Base-by-base conservation (phyloP, 2,888 invertebrate genomes). In the Argyresthia goedartella region DNA sequence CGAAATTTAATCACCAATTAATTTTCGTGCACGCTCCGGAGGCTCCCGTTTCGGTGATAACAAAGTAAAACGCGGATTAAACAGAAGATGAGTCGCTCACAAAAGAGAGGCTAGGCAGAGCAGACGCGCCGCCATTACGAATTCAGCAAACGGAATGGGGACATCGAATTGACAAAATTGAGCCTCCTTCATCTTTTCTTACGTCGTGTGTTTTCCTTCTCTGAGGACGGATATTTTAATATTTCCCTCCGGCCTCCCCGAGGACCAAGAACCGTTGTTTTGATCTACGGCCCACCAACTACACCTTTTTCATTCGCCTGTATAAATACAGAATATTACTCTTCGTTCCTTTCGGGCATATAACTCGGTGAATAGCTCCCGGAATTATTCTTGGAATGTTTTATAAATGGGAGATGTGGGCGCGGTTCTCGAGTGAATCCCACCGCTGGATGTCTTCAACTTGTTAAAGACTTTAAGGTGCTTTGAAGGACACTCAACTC, bases 91-190 rank as follows among this genome's bases (percentile, higher is more conserved):
- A 65, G 66, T 63, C 69, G 73, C 75, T 76, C 76, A 74, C 72
- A 67, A 66, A 67, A 65, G 66, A 63, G 61, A 66, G 65, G 75
- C 36, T 47, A 13, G 47, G 33, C 47, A 16, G 36, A 49, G 44
- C 13, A 1, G 44, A 8, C 76, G 76, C 67, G 63, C 65, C 71
- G 69, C 73, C 70, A 79, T 82, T 84, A 81, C 67, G 81, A 69
- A 85, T 85, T 85, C 85, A 76, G 71, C 70, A 68, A 79, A 79
- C 82, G 84, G 77, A 82, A 78, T 73, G 76, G 73, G 80, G 78
- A 82, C 82, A 81, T 77, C 75, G 81, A 76, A 79, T 81, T 81
- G 81, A 75, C 76, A 73, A 76, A 84, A 85, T 82, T 81, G 80
- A 73, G 73, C 76, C 69, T 66, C 73, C 71, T 77, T 80, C 79